Evolutionary conservation across 2,888 invertebrate species (phyloP).

Genomic region (Gerris lacustris): DNA sequence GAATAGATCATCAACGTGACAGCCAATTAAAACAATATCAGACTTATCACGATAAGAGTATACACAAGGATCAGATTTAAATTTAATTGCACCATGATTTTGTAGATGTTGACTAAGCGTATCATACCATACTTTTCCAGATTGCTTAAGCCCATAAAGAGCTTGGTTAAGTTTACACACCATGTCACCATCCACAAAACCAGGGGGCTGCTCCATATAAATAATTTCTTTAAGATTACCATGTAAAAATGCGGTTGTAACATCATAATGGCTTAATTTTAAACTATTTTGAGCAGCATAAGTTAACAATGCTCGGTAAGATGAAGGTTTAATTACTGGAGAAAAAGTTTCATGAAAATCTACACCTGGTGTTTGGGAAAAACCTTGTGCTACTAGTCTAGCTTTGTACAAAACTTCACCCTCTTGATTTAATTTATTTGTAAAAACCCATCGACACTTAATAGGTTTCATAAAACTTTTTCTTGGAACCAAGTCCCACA

Average conservation of each 20-base stretch:
- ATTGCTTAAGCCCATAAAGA: background rate
- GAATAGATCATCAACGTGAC: background rate
- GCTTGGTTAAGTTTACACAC: conserved; percentile 1
- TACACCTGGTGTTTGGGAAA: background rate
- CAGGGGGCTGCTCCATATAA: background rate
- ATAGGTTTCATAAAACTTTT: background rate
- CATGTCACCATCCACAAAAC: background rate
- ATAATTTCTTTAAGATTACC: background rate
- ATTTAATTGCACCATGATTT: background rate
- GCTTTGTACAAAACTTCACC: background rate
- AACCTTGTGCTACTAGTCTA: background rate
- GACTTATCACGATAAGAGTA: background rate
- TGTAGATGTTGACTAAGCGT: background rate
- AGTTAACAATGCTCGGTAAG: background rate
- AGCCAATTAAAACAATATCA: background rate
- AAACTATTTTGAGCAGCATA: background rate
- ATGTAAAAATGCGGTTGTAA: background rate
- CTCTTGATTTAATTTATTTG: background rate
- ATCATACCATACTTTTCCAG: background rate
- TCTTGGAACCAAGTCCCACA: background rate
- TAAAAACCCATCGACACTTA: background rate
- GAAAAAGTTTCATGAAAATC: background rate
- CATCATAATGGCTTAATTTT: background rate
- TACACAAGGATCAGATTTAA: background rate
- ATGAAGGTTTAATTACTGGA: background rate